These are phyloP conservation scores for Micrasema longulum DNA, from an alignment of 1,140 invertebrate genomes.

Conservation along the genomic window DNA sequence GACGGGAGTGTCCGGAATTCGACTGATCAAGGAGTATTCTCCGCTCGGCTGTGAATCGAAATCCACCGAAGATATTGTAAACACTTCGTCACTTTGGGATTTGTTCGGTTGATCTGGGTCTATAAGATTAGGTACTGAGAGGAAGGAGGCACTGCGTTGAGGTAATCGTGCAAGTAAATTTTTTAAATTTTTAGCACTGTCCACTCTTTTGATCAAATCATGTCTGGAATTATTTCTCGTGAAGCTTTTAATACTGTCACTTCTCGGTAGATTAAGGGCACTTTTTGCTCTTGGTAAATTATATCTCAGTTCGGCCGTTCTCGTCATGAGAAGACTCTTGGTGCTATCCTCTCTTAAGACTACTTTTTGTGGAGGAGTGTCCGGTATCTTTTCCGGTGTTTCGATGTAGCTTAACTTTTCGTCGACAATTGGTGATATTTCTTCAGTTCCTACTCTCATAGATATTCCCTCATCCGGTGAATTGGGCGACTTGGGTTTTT, in stretches of 20 bases:
- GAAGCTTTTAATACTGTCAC: constrained; percentile 64
- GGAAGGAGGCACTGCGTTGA: constrained; percentile 65
- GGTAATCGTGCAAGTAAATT: constrained; percentile 64
- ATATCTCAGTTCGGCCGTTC: neutral
- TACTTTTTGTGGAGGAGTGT: constrained; percentile 7
- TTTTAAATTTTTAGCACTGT: constrained; percentile 64
- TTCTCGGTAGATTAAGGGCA: constrained; percentile 60
- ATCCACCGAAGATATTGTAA: constrained; percentile 37
- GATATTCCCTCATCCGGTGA: constrained; percentile 34
- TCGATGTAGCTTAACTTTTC: neutral
- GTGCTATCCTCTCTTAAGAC: constrained; percentile 33
- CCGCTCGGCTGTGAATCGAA: constrained; percentile 37
- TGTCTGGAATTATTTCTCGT: constrained; percentile 58
- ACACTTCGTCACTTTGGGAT: constrained; percentile 13
- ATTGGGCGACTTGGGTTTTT: constrained; percentile 32
- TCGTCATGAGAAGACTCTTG: constrained; percentile 32
- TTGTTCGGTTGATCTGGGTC: constrained; percentile 53
- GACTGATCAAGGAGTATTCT: constrained; percentile 61
- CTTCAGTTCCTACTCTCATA: constrained; percentile 31
- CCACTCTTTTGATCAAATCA: constrained; percentile 60
- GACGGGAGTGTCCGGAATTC: constrained; percentile 65
- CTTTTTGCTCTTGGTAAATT: constrained; percentile 38
- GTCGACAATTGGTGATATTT: neutral
- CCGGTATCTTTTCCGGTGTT: constrained; percentile 9
- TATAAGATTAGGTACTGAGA: constrained; percentile 62